Percentiles rank a stretch among this genome's conserved stretches.
Evolutionary conservation across 2,888 invertebrate species (phyloP).

Genomic region (Campoplex capitator): DNA sequence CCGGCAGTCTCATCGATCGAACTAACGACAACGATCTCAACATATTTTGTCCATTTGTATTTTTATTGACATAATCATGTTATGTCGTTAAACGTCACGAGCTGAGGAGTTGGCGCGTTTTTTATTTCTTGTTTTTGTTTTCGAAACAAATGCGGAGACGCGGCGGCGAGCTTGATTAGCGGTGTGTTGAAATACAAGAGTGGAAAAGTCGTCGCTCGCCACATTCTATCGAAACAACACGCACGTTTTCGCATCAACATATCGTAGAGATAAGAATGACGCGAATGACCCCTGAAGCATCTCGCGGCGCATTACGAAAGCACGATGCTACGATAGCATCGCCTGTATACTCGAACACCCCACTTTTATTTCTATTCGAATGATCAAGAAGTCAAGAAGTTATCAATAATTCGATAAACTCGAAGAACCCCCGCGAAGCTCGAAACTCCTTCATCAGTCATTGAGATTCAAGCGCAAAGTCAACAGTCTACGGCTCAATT

Average conservation of each 20-base stretch:
- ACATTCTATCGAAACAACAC: not conserved
- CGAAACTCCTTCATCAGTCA: not conserved
- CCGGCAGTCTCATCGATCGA: not conserved
- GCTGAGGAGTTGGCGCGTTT: not conserved
- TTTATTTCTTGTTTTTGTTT: conserved; percentile 1
- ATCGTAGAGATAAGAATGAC: not conserved
- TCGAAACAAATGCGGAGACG: not conserved
- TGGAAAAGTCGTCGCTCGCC: not conserved
- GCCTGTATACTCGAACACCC: not conserved
- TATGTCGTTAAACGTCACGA: not conserved
- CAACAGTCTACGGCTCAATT: not conserved
- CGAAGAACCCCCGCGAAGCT: not conserved
- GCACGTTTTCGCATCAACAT: not conserved
- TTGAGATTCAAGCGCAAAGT: not conserved
- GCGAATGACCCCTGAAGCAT: not conserved
- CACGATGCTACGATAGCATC: not conserved
- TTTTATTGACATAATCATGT: not conserved
- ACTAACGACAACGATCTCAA: not conserved
- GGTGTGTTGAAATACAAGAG: conserved; percentile 2
- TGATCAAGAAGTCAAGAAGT: not conserved
- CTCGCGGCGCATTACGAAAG: not conserved
- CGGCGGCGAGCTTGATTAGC: not conserved
- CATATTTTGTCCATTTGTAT: conserved; percentile 1
- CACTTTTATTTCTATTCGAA: not conserved
- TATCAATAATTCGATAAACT: not conserved